Percentiles rank a stretch among this genome's conserved stretches.
These are phyloP conservation scores for Platycercus adscitus DNA, from an alignment of 2,113 vertebrate species.

Conservation along the genomic window DNA sequence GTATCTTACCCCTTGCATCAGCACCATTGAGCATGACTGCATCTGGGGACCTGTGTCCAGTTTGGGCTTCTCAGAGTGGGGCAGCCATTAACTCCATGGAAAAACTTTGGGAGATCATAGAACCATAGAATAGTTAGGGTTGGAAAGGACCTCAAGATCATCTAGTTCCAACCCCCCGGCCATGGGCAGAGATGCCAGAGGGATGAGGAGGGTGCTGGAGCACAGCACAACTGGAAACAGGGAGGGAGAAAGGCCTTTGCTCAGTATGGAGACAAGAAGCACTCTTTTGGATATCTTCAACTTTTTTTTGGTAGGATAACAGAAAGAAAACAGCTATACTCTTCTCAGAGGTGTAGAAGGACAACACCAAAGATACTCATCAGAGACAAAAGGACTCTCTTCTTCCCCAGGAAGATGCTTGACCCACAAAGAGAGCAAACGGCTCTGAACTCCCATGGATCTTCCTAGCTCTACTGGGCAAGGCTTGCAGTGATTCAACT, in stretches of 20 bases:
- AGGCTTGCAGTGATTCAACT: background rate
- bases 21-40: background rate
- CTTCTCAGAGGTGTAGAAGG: background rate
- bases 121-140: too few species aligned
- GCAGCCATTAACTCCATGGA: background rate
- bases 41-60: background rate
- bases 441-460: background rate
- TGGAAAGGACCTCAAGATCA: too few species aligned
- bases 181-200: background rate
- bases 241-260: background rate
- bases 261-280: background rate
- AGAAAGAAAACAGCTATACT: background rate
- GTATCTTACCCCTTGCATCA: background rate
- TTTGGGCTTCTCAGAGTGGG: background rate
- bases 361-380: background rate
- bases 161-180: too few species aligned
- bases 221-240: background rate
- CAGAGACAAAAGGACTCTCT: background rate
- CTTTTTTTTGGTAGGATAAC: background rate
- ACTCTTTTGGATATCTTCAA: background rate
- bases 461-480: background rate
- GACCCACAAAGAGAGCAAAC: background rate
- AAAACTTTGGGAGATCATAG: background rate
- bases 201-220: background rate
- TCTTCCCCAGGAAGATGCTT: background rate